Conservation (phyloP, 2,113 vertebrate genomes). For the Rhagologus leucostigma region DNA sequence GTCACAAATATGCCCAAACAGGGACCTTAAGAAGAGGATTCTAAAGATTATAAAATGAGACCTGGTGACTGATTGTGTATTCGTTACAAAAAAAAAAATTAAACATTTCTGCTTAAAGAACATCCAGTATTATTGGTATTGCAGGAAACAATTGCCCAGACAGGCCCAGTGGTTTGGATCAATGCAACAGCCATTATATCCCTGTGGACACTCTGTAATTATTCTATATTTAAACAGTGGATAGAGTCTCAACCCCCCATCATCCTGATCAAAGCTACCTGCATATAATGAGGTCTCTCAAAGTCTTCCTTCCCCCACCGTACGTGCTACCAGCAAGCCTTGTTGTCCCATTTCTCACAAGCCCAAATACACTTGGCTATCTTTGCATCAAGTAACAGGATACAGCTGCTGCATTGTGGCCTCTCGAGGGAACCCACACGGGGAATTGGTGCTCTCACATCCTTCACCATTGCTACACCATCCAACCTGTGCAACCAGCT, state of each 20-base stretch:
- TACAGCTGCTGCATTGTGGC: background rate
- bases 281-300: background rate
- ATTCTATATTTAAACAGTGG: background rate
- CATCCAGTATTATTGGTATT: background rate
- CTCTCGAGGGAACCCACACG: rapidly evolving
- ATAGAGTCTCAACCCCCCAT: background rate
- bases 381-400: background rate
- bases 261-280: background rate
- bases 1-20: background rate
- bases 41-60: background rate
- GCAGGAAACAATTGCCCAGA: background rate
- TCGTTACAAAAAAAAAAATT: background rate
- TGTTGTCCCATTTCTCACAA: background rate
- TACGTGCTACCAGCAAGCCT: background rate
- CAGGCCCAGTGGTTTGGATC: background rate
- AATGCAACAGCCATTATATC: background rate
- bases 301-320: background rate
- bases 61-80: background rate
- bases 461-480: background rate
- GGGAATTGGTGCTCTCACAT: background rate
- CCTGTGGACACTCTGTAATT: background rate
- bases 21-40: background rate
- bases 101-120: background rate
- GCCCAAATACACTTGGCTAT: background rate
- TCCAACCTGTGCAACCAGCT: background rate